Base-by-base conservation (phyloP, 2,113 vertebrate species). In the Cariama cristata region DNA sequence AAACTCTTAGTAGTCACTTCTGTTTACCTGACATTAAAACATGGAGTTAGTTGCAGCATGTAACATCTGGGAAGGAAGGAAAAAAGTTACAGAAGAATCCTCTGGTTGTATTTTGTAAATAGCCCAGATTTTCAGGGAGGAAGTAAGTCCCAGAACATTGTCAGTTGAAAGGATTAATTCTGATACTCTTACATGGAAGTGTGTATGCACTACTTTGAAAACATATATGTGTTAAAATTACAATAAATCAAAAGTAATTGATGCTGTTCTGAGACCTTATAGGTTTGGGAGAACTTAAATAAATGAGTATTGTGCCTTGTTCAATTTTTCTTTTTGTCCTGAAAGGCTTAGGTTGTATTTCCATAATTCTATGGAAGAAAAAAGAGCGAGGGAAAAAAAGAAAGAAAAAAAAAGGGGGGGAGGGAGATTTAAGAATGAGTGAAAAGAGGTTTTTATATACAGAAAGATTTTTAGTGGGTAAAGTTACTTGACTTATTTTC, bases 351-450 rank as follows among this genome's bases (percentile, higher is more conserved):
- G 12, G 49, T 53, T 35, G 4, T 17, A 79, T 47, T 44, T 73
- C 9, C 5, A 35, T 74, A 33, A 35, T 56, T 80, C 19, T 11
- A 6, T 49, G 15, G 27, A 45, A 59, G 11, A 33, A 64, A 30
- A 40, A 42, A 14, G 33, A 55, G 35, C 30, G 64, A 19, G 27
- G 5, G 38, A 28, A 40, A 53, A 12, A 23, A 3, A 7, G 42
- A 33, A 17, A 15, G 7, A 21, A 22, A 17, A 22, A 5, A 28
- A 47, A 5, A 13, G 2, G 0, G 3, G 1, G 4, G 5, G 6
- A 8, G 3, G 27, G 2, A 42, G 14, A 50, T 14, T 18, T 30
- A 60, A 42, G 19, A 86, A 79, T 40, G 6, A 42, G 2, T 47
- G 8, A 49, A 68, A 53, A 14, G 9, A 18, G 7, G 1, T 23